These are phyloP conservation scores for Rhabdornis inornatus DNA, from an alignment of 2,113 vertebrate species.

Conservation along the genomic window DNA sequence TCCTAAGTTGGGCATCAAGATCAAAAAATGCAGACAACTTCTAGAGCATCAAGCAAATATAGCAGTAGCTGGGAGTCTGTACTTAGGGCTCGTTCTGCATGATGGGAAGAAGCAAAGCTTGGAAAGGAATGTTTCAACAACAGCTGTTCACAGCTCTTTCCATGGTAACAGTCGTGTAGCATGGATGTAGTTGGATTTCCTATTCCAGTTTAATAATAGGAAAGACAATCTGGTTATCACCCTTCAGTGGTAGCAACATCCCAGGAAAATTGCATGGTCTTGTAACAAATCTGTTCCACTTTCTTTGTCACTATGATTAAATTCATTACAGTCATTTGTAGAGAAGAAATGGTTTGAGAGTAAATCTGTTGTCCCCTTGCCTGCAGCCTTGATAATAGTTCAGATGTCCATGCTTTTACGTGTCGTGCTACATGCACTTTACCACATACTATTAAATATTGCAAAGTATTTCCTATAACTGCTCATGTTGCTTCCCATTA, in stretches of 20 bases:
- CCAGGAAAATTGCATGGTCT: not conserved
- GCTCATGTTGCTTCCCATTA: conserved; percentile 34
- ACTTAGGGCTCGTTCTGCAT: not conserved
- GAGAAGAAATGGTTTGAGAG: not conserved
- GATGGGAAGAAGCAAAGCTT: not conserved
- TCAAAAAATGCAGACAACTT: not conserved
- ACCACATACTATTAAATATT: not conserved
- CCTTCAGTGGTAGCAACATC: not conserved
- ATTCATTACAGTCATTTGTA: not conserved
- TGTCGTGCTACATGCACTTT: not conserved
- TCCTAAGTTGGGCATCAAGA: not conserved
- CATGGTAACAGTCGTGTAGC: not conserved
- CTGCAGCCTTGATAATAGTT: not conserved
- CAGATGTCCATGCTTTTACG: not conserved
- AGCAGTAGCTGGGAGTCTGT: not conserved
- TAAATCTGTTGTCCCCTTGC: not conserved
- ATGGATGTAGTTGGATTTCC: not conserved
- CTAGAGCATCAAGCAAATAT: not conserved
- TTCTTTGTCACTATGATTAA: not conserved
- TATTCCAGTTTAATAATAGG: not conserved
- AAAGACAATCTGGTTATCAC: not conserved
- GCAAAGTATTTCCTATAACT: conserved; percentile 33
- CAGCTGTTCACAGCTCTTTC: not conserved
- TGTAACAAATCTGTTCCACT: not conserved
- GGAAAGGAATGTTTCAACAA: not conserved